Evolutionary conservation across 2,797 vertebrate species (phyloP).

Genomic region (Anniella stebbinsi): DNA sequence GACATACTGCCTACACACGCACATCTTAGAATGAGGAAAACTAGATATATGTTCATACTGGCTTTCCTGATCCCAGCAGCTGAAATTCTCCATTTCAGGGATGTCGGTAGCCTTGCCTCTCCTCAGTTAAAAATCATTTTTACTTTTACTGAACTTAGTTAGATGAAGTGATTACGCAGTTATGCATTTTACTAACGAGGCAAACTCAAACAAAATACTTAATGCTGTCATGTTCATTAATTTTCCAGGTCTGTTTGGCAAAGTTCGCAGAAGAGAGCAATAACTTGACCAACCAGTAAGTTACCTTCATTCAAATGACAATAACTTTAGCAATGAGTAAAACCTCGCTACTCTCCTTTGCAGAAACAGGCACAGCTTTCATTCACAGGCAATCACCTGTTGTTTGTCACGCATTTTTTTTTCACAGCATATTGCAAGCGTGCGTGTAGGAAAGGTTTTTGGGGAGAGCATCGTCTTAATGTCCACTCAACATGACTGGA

Average conservation of each 20-base stretch:
- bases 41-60: not conserved
- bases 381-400: not conserved
- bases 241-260: conserved; percentile 64
- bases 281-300: conserved; percentile 70
- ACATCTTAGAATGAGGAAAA: not conserved
- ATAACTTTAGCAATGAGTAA: conserved; percentile 28
- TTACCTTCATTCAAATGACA: not conserved
- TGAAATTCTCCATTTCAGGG: not conserved
- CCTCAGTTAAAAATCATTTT: not conserved
- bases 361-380: not conserved
- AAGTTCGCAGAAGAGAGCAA: conserved; percentile 42
- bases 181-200: not conserved
- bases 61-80: not conserved
- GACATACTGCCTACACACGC: no score
- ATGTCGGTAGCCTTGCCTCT: not conserved
- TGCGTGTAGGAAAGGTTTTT: not conserved
- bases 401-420: no score
- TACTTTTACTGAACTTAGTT: not conserved
- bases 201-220: not conserved
- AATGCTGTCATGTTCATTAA: conserved; percentile 25
- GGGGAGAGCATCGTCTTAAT: not conserved
- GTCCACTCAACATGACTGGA: not conserved
- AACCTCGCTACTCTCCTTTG: fast-evolving
- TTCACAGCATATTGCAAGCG: not conserved
- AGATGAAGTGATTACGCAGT: not conserved